Evolutionary conservation across 2,888 invertebrate species (phyloP), one percentile per base, ranked within the genome.

Genomic region (Amblyteles armatorius): DNA sequence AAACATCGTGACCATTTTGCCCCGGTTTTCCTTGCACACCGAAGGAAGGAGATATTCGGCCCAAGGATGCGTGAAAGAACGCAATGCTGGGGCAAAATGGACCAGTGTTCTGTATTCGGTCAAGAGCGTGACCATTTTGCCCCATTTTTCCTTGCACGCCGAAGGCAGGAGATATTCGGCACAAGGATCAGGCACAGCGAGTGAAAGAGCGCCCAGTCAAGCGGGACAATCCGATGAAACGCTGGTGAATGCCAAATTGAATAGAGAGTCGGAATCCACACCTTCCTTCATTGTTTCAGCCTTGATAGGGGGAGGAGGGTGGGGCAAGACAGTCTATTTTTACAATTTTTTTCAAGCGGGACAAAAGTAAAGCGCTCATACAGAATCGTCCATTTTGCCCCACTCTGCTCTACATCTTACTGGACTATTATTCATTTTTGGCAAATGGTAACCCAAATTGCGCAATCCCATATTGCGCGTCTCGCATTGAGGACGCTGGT

Each of bases 161-260:
- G 26, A 48, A 84, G 69, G 76, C 26, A 76, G n/a, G 19, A 48
- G 48, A 67, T 55, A 67, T 11, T 44, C 72, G 48, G 72, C 78
- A 26, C 72, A 36, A 16, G 55, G 40, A 29, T 72, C 57, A 44
- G 36, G 72, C 48, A 78, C 26, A 52, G 52, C 4, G 50, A 71
- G 33, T n/a, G 29, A 68, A 57, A 13, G 26, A 65, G 65, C 33
- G 44, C 55, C 36, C 55, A 36, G 60, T 65, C 65, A 60, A 78
- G 40, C 72, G 65, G 67, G 71, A 67, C 65, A 22, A 82, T 72
- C 82, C 26, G 82, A 82, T 82, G 40, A 82, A 78, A 82, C 78
- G 52, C 19, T 55, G 57, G 11, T 57, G 57, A 57, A 57, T 57
- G 57, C 57, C 11, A 57, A 57, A 57, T 57, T 26, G 57, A 57